Evolutionary conservation across 2,888 invertebrate genomes (phyloP).

Genomic region (Rotaria sp.): DNA sequence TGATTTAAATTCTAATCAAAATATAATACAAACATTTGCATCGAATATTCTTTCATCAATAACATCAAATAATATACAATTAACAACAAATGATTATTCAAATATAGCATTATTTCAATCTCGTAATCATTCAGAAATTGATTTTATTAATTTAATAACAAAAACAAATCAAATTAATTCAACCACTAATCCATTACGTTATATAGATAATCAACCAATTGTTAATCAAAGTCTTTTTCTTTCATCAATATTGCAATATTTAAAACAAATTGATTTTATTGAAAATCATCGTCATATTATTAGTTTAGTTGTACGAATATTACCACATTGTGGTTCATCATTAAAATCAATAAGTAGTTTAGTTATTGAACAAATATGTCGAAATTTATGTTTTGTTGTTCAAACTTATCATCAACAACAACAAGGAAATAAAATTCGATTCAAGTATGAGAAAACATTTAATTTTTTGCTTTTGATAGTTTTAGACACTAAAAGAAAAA

Average conservation of each 20-base stretch:
- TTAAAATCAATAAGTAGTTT: conserved; percentile 36
- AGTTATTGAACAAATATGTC: conserved; percentile 37
- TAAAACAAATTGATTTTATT: conserved; percentile 35
- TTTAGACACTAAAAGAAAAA: too few species aligned
- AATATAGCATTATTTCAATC: neutral
- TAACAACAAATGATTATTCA: neutral
- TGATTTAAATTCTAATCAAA: neutral
- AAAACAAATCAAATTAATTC: neutral
- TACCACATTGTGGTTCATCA: conserved; percentile 29
- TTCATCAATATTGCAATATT: conserved; percentile 36
- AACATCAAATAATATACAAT: neutral
- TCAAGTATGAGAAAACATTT: neutral
- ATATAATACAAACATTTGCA: neutral
- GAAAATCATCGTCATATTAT: conserved; percentile 37
- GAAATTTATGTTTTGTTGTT: conserved; percentile 37
- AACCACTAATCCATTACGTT: conserved; percentile 5
- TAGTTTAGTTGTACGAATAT: conserved; percentile 22
- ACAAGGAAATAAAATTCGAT: neutral
- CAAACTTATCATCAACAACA: conserved; percentile 18
- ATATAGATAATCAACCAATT: conserved; percentile 32
- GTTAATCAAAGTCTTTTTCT: conserved; percentile 39
- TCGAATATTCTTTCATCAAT: neutral
- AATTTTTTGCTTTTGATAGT: too few species aligned
- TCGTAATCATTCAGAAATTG: neutral
- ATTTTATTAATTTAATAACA: conserved; percentile 25